phyloP scores from a whole-genome alignment of 2,888 invertebrate species.

The Chironomus tentans region DNA sequence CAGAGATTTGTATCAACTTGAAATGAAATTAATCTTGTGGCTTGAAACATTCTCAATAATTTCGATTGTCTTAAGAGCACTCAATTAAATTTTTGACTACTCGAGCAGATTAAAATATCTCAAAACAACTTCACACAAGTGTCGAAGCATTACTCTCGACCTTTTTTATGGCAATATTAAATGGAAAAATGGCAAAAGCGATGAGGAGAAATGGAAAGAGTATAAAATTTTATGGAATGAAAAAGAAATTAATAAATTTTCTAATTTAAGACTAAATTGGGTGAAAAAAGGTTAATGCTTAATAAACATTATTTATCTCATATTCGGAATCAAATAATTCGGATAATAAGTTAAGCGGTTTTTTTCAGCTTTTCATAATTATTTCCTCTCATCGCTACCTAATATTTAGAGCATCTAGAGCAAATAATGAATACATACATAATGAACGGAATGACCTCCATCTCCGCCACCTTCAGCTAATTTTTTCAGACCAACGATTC shows the following conservation, averaged over 20 bases:
- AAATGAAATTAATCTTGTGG: too few species aligned
- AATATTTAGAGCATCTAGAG: neutral
- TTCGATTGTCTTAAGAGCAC: too few species aligned
- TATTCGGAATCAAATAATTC: constrained; percentile 39
- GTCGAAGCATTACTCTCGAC: too few species aligned
- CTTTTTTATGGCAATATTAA: too few species aligned
- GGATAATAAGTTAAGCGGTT: constrained; percentile 46
- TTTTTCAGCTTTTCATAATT: constrained; percentile 32
- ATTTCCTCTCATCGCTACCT: too few species aligned
- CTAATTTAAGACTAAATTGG: neutral
- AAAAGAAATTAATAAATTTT: neutral
- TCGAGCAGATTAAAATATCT: too few species aligned
- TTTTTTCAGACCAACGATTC: constrained; percentile 66
- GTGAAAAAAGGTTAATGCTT: constrained; percentile 5
- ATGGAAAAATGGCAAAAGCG: too few species aligned
- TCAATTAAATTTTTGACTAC: too few species aligned
- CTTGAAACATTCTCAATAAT: too few species aligned
- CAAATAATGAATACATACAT: constrained; percentile 38
- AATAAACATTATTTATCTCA: constrained; percentile 38
- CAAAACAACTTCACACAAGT: too few species aligned
- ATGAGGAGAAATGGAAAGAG: too few species aligned
- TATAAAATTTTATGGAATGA: neutral
- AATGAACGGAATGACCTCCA: constrained; percentile 46
- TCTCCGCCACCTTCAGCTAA: constrained; percentile 49
- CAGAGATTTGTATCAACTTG: too few species aligned